Conservation (phyloP, 2,888 invertebrate species). For the Escarpia spicata region DNA sequence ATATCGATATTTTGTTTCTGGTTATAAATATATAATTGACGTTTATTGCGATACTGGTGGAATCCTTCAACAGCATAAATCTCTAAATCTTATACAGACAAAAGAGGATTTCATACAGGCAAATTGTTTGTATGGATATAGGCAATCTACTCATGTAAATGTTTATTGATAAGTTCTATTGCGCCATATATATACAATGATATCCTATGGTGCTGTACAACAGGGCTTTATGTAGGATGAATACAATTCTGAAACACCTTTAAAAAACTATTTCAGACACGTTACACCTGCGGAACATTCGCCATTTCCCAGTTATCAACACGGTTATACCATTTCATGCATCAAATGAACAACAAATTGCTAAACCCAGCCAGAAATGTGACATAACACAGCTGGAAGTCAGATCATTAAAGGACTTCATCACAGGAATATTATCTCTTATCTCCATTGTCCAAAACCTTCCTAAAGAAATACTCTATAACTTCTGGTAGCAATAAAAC, state of each 20-base stretch:
- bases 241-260: too few relatives aligned
- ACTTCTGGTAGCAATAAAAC: slow-evolving; percentile 5
- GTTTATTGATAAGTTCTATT: too few relatives aligned
- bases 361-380: not conserved
- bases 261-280: too few relatives aligned
- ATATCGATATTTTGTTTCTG: not conserved
- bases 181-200: too few relatives aligned
- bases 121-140: too few relatives aligned
- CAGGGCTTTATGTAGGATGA: too few relatives aligned
- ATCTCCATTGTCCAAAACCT: not conserved
- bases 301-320: not conserved
- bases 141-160: too few relatives aligned
- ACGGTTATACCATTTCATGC: not conserved
- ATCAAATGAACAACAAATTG: not conserved
- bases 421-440: not conserved
- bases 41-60: not conserved
- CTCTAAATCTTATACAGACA: not conserved
- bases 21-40: not conserved
- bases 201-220: too few relatives aligned
- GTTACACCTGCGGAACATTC: not conserved
- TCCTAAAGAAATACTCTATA: not conserved
- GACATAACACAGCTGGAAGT: not conserved
- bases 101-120: too few relatives aligned
- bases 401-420: not conserved
- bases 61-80: too few relatives aligned